These are phyloP conservation scores for Patiria pectinifera DNA, from an alignment of 53 echinoderm and acorn worm species.

Conservation along the genomic window DNA sequence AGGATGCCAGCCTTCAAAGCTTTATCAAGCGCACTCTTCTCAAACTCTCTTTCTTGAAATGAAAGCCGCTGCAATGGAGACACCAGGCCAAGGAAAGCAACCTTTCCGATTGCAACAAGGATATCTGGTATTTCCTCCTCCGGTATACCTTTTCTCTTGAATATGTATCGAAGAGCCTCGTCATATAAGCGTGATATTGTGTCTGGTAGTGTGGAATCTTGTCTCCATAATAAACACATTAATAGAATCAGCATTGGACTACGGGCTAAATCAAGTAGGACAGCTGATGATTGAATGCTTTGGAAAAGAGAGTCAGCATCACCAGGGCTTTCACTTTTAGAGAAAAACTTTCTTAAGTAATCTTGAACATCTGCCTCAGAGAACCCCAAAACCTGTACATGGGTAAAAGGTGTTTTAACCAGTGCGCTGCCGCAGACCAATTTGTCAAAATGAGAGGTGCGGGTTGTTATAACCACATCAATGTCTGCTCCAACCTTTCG, in stretches of 20 bases:
- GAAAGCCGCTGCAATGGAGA: neutral
- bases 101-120: constrained; percentile 17
- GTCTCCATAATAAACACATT: constrained; percentile 41
- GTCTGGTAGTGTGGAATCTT: neutral
- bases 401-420: neutral
- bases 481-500: neutral
- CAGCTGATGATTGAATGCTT: constrained; percentile 1
- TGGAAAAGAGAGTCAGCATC: neutral
- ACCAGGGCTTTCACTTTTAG: neutral
- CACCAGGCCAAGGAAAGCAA: constrained; percentile 24
- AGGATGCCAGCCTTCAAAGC: constrained; percentile 28
- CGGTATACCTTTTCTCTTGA: neutral
- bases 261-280: neutral
- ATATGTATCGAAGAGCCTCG: neutral
- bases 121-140: neutral
- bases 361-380: neutral
- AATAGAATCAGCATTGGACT: constrained; percentile 46
- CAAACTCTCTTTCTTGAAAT: constrained; percentile 39
- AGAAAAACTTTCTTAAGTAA: constrained; percentile 22
- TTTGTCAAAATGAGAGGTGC: constrained; percentile 27
- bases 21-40: neutral
- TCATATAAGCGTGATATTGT: constrained; percentile 27
- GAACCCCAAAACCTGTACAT: constrained; percentile 21
- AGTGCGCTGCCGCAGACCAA: neutral
- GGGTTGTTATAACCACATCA: constrained; percentile 34